phyloP scores from a whole-genome alignment of 2,888 invertebrate species.

The Carcina quercana region DNA sequence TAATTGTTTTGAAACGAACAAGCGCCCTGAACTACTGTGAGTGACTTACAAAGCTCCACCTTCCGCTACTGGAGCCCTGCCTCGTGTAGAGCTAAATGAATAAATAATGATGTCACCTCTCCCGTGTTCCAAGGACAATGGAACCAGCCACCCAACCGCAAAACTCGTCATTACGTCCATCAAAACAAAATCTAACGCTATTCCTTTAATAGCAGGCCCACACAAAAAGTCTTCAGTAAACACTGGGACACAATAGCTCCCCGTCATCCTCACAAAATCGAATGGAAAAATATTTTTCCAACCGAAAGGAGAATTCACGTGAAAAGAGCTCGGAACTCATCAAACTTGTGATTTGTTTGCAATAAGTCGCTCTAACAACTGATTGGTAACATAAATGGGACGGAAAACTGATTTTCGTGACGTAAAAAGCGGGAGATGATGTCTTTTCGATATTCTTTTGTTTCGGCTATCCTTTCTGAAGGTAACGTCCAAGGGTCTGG shows the following conservation, averaged over 20 bases:
- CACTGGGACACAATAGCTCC: constrained; percentile 17
- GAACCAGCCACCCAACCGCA: too few relatives aligned
- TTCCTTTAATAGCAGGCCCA: constrained; percentile 4
- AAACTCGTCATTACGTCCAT: too few relatives aligned
- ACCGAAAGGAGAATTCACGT: constrained; percentile 21
- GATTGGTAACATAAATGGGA: constrained; percentile 34
- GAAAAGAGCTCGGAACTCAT: constrained; percentile 28
- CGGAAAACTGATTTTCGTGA: constrained; percentile 34
- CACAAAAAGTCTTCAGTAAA: constrained; percentile 22
- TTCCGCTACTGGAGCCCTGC: too few relatives aligned
- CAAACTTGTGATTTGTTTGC: constrained; percentile 44
- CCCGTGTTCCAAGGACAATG: too few relatives aligned
- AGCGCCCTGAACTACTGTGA: too few relatives aligned
- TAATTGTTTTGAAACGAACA: too few relatives aligned
- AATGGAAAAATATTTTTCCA: constrained; percentile 9
- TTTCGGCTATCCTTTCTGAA: too few relatives aligned
- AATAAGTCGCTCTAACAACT: constrained; percentile 21
- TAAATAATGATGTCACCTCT: background rate
- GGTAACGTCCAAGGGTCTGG: too few relatives aligned
- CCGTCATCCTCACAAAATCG: constrained; percentile 18
- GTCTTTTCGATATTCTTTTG: too few relatives aligned
- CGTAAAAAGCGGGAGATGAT: too few relatives aligned
- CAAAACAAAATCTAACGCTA: constrained; percentile 18
- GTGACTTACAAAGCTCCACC: too few relatives aligned
- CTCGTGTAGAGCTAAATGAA: too few relatives aligned